These are phyloP conservation scores for Panonychus citri DNA, from an alignment of 1,140 invertebrate genomes.

Conservation along the genomic window DNA sequence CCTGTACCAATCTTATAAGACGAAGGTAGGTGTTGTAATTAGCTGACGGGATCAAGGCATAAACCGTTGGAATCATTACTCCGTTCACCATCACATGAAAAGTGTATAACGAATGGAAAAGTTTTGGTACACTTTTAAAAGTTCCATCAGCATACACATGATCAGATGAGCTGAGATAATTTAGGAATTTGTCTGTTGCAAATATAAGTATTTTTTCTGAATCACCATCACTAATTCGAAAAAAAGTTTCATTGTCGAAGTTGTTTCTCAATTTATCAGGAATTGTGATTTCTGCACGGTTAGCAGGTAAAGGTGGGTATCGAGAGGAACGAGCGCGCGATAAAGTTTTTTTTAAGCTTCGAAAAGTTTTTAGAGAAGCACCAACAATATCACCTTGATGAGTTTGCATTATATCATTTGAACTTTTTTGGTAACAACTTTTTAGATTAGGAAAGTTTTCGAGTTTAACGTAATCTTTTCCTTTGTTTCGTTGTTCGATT, in stretches of 20 bases:
- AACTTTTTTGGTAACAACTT: too few species aligned
- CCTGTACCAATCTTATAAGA: neutral
- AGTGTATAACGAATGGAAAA: neutral
- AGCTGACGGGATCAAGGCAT: neutral
- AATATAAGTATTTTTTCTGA: neutral
- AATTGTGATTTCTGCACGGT: neutral
- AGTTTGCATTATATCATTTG: too few species aligned
- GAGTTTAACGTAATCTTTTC: too few species aligned
- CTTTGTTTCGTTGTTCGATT: too few species aligned
- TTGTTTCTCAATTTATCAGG: neutral
- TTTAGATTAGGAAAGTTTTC: too few species aligned
- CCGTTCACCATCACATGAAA: neutral
- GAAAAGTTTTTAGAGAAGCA: too few species aligned
- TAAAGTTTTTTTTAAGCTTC: neutral
- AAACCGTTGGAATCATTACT: neutral
- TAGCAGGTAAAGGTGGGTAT: neutral
- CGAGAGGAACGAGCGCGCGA: too few species aligned
- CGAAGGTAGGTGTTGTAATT: neutral
- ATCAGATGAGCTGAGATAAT: neutral
- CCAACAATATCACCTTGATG: too few species aligned
- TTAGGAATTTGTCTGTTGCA: neutral
- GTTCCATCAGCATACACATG: slow-evolving; percentile 2
- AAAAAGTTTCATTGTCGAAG: neutral
- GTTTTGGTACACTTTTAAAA: neutral
- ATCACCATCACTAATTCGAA: neutral